Percentiles rank a stretch among this genome's conserved stretches.
phyloP scores from a whole-genome alignment of 2,113 vertebrate genomes.

The Cyphomyrus discorhynchus region DNA sequence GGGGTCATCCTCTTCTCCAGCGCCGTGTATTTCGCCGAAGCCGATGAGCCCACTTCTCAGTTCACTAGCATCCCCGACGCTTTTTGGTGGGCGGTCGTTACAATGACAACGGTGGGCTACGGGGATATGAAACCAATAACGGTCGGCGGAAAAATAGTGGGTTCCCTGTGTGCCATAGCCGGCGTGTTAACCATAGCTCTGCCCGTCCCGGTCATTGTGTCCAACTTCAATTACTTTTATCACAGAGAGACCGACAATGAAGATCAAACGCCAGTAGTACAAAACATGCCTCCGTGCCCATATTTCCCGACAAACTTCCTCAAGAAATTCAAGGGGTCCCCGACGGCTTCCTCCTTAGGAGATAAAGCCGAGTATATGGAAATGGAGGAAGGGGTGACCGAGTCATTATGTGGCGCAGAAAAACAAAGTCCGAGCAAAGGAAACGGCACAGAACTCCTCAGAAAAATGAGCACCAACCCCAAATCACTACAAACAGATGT shows the following conservation, averaged over 20 bases:
- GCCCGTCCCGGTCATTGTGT: constrained; percentile 97
- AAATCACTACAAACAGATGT: constrained; percentile 96
- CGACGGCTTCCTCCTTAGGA: constrained; percentile 83
- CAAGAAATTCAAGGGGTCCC: constrained; percentile 79
- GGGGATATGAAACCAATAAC: constrained; percentile 99
- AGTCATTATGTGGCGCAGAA: constrained; percentile 87
- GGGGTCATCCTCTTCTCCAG: constrained; percentile 98
- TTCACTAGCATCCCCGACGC: constrained; percentile 98
- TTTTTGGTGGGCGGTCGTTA: constrained; percentile 99
- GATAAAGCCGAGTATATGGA: constrained; percentile 97
- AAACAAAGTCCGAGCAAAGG: constrained; percentile 81
- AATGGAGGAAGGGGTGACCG: constrained; percentile 95
- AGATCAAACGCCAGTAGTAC: constrained; percentile 74
- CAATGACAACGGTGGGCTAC: constrained; percentile 98
- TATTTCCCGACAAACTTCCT: constrained; percentile 84
- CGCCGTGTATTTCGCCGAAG: constrained; percentile 96
- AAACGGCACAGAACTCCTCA: constrained; percentile 84
- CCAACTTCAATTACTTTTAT: constrained; percentile 99
- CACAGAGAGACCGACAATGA: constrained; percentile 95
- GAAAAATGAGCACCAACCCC: constrained; percentile 84
- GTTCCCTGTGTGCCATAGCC: constrained; percentile 94
- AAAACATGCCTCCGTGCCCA: constrained; percentile 80
- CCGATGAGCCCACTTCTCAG: constrained; percentile 87
- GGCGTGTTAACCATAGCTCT: constrained; percentile 97
- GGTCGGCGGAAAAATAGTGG: constrained; percentile 95